Conservation (phyloP, 2,797 vertebrate genomes). For the Bradypodion ventrale region DNA sequence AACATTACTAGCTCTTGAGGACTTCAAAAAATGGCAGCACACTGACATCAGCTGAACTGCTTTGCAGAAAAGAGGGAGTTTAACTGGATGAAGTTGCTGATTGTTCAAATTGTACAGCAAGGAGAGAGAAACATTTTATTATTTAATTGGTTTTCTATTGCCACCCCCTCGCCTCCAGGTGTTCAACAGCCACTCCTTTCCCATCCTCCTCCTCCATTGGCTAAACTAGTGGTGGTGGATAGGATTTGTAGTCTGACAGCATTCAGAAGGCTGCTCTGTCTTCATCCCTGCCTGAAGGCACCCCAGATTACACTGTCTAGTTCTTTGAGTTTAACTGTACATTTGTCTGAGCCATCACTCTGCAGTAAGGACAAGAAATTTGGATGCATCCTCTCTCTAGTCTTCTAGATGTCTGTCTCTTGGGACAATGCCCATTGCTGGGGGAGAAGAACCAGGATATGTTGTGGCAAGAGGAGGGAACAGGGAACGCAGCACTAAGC, state of each 20-base stretch:
- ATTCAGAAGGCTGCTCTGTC: neutral
- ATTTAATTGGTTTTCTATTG: too few relatives aligned
- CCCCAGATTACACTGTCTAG: neutral
- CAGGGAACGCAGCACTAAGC: neutral
- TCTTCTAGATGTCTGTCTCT: neutral
- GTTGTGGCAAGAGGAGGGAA: neutral
- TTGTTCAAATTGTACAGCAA: too few relatives aligned
- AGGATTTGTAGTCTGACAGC: neutral
- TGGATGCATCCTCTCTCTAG: neutral
- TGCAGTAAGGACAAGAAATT: accelerated
- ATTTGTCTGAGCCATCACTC: neutral
- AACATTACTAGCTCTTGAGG: too few relatives aligned
- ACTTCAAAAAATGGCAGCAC: too few relatives aligned
- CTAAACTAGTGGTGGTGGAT: too few relatives aligned
- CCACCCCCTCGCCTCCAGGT: too few relatives aligned
- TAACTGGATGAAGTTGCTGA: too few relatives aligned
- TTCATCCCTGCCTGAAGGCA: neutral
- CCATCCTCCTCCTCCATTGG: too few relatives aligned
- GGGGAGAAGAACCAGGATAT: neutral
- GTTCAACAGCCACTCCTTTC: too few relatives aligned
- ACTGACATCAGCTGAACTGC: too few relatives aligned
- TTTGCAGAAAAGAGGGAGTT: too few relatives aligned
- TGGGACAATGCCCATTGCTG: neutral
- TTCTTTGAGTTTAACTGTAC: neutral
- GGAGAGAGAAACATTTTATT: too few relatives aligned